Evolutionary conservation across 2,113 vertebrate genomes (phyloP), one percentile per base, ranked within the genome.

Genomic region (Gymnobelideus leadbeateri): DNA sequence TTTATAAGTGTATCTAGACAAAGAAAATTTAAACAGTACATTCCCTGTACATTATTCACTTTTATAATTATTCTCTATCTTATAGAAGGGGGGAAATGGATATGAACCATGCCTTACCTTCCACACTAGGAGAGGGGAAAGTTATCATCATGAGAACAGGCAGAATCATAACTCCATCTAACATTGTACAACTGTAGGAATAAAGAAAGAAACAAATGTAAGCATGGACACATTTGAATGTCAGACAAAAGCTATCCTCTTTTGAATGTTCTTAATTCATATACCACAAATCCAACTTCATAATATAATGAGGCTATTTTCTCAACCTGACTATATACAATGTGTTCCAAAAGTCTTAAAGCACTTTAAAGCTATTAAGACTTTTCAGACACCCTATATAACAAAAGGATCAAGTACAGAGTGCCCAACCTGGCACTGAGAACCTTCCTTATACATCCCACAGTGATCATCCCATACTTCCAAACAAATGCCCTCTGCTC

Each of bases 91-190:
- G 6, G 16, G 19, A 8, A 94, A 89, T 0, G 52, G 25, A 77
- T 47, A 21, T 37, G 0, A 43, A 1, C 0, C 92, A 97, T 43
- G 68, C n/a, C 99, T 99, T 99, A 99, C 99, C 99, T 99, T 99
- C 98, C 98, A 99, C 95, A 91, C 98, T 98, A 0, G 97, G 98
- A 96, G 98, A 99, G 92, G 99, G 99, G 93, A 99, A 97, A 91
- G 98, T 98, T 97, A 99, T 97, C 98, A 99, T 54, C 92, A 99
- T 94, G 93, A 99, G 98, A 92, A 99, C 97, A 47, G 99, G 98
- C 96, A 99, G 98, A 97, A 99, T 98, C 99, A 99, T 98, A 92
- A 98, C 98, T 98, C 99, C 98, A 98, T 99, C 97, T 51, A 97
- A 98, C 99, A 99, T 98, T 51, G 98, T 97, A 97, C 97, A 98